A percentile compares a stretch with the other conserved stretches of the same genome.
Conservation (phyloP, 2,888 invertebrate species). For the Schrankia costaestrigalis region DNA sequence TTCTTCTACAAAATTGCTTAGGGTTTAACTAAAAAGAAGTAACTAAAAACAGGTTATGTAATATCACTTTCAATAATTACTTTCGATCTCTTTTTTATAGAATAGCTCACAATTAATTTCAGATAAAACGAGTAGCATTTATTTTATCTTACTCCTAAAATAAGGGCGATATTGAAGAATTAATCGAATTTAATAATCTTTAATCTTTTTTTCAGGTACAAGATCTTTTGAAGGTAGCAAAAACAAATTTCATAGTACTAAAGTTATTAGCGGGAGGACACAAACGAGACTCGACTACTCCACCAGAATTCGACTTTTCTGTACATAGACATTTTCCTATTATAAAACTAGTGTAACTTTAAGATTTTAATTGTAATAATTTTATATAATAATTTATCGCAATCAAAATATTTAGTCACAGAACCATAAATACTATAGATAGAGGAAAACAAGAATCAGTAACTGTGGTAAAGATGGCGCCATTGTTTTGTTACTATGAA, state of each 20-base stretch:
- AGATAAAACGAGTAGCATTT: no score
- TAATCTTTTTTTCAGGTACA: slow-evolving; percentile 82
- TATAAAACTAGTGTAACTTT: slow-evolving; percentile 84
- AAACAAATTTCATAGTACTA: slow-evolving; percentile 97
- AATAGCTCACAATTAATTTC: no score
- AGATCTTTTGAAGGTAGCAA: slow-evolving; percentile 93
- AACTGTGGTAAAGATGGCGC: no score
- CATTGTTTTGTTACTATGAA: no score
- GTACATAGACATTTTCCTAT: slow-evolving; percentile 94
- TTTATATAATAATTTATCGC: neutral
- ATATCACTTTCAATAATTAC: no score
- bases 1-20: no score
- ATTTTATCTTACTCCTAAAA: no score
- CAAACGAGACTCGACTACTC: slow-evolving; percentile 90
- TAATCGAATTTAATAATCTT: slow-evolving; percentile 1
- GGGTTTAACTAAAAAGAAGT: no score
- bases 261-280: slow-evolving; percentile 96
- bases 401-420: no score
- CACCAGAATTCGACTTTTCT: slow-evolving; percentile 95
- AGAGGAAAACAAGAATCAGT: neutral
- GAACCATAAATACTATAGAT: no score
- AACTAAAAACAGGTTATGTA: no score
- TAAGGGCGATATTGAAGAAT: neutral
- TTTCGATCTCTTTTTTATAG: no score
- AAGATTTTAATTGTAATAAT: slow-evolving; percentile 5